A percentile compares a stretch with the other conserved stretches of the same genome.
phyloP scores from a whole-genome alignment of 1,140 invertebrate genomes.

The Brachionus manjavacas region DNA sequence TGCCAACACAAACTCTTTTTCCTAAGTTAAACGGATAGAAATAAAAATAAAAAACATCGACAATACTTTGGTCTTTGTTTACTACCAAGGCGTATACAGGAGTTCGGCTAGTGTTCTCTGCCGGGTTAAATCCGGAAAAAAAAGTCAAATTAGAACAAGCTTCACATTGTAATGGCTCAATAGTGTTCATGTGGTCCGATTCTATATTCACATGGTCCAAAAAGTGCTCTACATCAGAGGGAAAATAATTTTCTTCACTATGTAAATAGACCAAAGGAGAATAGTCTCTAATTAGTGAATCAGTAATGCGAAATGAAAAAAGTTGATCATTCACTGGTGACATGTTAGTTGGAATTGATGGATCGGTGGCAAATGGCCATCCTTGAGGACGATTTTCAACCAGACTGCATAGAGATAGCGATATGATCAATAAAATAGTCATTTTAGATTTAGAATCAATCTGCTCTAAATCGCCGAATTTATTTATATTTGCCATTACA shows the following conservation, averaged over 20 bases:
- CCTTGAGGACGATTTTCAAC: neutral
- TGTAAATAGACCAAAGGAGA: conserved; percentile 22
- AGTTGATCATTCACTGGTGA: neutral
- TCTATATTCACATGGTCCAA: conserved; percentile 7
- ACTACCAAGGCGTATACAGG: conserved; percentile 21
- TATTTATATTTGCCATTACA: neutral
- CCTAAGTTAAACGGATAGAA: conserved; percentile 18
- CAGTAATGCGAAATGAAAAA: neutral
- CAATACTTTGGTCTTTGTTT: neutral
- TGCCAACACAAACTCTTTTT: conserved; percentile 3
- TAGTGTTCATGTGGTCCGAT: neutral
- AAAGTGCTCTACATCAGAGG: conserved; percentile 5
- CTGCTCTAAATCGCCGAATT: neutral
- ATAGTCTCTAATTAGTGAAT: neutral
- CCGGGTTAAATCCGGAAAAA: conserved; percentile 5
- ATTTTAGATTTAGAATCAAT: neutral
- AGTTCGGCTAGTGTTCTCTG: neutral
- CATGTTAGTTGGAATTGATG: neutral
- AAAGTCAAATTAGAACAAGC: conserved; percentile 9
- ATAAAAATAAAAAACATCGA: conserved; percentile 36
- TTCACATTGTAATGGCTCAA: conserved; percentile 14
- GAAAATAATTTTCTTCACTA: neutral
- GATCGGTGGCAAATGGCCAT: neutral
- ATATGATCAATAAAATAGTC: neutral
- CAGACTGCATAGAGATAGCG: neutral